phyloP scores from a whole-genome alignment of 2,797 vertebrate genomes.

The Catostomus latipinnis region DNA sequence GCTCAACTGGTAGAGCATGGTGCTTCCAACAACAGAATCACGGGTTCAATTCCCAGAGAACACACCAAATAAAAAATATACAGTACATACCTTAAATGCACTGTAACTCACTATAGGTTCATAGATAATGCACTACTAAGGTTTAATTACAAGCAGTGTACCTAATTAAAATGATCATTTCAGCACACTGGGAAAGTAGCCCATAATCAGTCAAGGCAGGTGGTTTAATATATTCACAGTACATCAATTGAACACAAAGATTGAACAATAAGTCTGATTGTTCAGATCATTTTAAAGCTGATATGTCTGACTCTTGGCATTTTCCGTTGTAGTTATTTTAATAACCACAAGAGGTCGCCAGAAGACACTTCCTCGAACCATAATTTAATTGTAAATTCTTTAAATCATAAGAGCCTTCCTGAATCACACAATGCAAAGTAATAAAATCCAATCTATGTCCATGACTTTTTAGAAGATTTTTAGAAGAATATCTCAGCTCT shows the following conservation, averaged over 20 bases:
- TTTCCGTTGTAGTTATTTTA: neutral
- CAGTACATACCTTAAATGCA: no score
- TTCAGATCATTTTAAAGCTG: neutral
- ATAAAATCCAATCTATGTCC: no score
- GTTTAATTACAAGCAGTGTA: neutral
- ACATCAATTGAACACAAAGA: neutral
- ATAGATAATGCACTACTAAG: neutral
- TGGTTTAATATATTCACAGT: neutral
- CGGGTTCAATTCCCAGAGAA: no score
- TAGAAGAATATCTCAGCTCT: no score
- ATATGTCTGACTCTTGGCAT: neutral
- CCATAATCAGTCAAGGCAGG: neutral
- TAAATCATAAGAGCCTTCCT: no score
- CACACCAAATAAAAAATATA: no score
- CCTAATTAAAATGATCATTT: neutral
- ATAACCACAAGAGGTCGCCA: slow-evolving; percentile 9
- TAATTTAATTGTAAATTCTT: no score
- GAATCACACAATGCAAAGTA: no score
- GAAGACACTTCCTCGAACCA: neutral
- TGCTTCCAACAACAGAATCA: no score
- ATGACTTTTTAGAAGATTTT: no score
- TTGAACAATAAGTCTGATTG: neutral
- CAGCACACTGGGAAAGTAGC: neutral
- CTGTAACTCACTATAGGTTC: neutral
- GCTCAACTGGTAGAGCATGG: no score